phyloP scores from a whole-genome alignment of 2,797 vertebrate species.

The Agapornis canus region DNA sequence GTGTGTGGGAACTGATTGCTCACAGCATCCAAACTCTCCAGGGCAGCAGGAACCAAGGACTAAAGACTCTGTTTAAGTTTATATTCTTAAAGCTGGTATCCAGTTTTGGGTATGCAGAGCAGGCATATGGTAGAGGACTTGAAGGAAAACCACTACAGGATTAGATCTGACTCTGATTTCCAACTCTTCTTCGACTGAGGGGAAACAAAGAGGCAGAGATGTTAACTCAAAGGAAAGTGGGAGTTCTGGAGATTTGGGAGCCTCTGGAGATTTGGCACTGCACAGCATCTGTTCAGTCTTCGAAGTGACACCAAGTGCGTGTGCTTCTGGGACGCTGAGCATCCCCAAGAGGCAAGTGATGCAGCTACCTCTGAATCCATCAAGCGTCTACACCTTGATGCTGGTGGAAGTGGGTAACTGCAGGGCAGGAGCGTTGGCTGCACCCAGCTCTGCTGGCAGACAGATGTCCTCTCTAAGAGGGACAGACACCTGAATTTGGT shows the following conservation, averaged over 20 bases:
- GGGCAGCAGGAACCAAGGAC: background rate
- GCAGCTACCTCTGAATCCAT: background rate
- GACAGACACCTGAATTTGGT: background rate
- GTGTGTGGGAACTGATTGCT: background rate
- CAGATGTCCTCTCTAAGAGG: background rate
- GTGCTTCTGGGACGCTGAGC: background rate
- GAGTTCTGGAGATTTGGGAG: too few relatives aligned
- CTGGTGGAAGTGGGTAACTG: background rate
- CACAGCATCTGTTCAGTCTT: background rate
- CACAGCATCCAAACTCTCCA: background rate
- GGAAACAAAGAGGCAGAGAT: background rate
- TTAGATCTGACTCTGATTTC: background rate
- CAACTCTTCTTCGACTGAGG: background rate
- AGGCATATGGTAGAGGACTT: background rate
- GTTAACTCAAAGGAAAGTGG: background rate
- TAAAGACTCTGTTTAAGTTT: background rate
- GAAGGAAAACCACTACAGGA: background rate
- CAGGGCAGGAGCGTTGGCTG: background rate
- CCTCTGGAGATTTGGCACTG: background rate
- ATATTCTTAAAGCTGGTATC: background rate
- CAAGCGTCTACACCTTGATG: background rate
- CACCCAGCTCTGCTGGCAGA: background rate
- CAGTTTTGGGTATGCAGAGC: background rate
- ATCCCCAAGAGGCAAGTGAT: background rate
- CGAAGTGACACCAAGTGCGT: fast-evolving